Evolutionary conservation across 2,888 invertebrate genomes (phyloP).

Genomic region (Rutpela maculata): DNA sequence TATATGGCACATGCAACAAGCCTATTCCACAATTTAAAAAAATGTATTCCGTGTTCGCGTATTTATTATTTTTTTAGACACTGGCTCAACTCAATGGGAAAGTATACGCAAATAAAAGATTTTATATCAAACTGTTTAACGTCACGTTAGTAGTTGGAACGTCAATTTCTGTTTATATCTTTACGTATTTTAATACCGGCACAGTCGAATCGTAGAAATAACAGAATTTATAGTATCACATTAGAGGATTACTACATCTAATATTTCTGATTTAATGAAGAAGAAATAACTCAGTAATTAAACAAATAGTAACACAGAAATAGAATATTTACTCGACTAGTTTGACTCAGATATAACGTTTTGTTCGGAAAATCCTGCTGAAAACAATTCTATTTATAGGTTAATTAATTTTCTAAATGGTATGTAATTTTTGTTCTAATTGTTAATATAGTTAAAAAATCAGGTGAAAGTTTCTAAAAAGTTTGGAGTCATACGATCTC

Average conservation of each 20-base stretch:
- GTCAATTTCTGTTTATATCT: constrained; percentile 36
- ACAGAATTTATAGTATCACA: constrained; percentile 5
- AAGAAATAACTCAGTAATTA: constrained; percentile 5
- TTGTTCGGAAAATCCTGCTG: neutral
- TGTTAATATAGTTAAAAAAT: too few species aligned
- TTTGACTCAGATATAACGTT: neutral
- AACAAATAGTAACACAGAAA: constrained; percentile 7
- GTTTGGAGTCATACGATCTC: too few species aligned
- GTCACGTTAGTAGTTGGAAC: constrained; percentile 26
- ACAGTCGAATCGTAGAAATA: constrained; percentile 34
- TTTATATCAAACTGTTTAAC: constrained; percentile 35
- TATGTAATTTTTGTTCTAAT: neutral
- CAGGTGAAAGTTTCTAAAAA: too few species aligned
- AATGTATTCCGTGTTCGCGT: neutral
- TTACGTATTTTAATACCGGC: constrained; percentile 27
- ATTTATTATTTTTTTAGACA: neutral
- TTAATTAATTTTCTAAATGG: neutral
- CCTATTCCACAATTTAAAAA: too few species aligned
- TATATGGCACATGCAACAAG: too few species aligned
- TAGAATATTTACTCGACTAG: neutral
- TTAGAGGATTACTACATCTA: constrained; percentile 7
- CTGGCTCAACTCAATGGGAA: neutral
- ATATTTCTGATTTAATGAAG: constrained; percentile 8
- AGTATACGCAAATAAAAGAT: constrained; percentile 33
- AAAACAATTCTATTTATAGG: neutral